Evolutionary conservation across 2,888 invertebrate species (phyloP), one percentile per base, ranked within the genome.

Genomic region (Leucania comma): DNA sequence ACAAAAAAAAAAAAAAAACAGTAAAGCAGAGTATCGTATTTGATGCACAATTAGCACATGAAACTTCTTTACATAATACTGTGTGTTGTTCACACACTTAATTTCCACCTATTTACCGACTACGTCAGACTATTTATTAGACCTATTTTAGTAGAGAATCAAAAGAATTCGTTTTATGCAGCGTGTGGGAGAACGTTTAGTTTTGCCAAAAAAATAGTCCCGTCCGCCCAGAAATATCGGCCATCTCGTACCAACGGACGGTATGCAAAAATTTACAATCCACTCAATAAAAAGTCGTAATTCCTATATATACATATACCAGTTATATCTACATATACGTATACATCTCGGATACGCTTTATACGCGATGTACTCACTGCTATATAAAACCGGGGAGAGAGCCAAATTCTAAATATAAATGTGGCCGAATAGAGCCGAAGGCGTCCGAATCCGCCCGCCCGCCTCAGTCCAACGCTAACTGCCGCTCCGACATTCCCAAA

Each of bases 321-420:
- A 83, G 89, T 66, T 84, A 83, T 84, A 81, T 32, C 75, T 74
- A 80, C 75, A 68, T 80, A 75, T 75, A 73, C 90, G 92, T 94
- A 94, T 95, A 93, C 94, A 95, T 95, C 95, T 94, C 93, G 92
- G 91, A 94, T 94, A 95, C 93, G 94, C 91, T 95, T 95, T 95
- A 96, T 95, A 95, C 92, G 89, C 88, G 93, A 95, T 95, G 95
- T 95, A 95, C 95, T 95, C 95, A 95, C 95, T 93, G 92, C 95
- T 96, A 96, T 95, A 95, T 95, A 95, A 95, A 95, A 95, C 96
- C 95, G 96, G 96, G 96, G 96, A 95, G 94, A 95, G 95, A 96
- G 97, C 97, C 97, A 97, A 97, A 95, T 96, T 96, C 97, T 97
- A 96, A 96, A 96, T 96, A 95, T 97, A 96, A 96, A 93, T 93